Base-by-base conservation (phyloP, 2,888 invertebrate species). In the Cryptus viduatorius region DNA sequence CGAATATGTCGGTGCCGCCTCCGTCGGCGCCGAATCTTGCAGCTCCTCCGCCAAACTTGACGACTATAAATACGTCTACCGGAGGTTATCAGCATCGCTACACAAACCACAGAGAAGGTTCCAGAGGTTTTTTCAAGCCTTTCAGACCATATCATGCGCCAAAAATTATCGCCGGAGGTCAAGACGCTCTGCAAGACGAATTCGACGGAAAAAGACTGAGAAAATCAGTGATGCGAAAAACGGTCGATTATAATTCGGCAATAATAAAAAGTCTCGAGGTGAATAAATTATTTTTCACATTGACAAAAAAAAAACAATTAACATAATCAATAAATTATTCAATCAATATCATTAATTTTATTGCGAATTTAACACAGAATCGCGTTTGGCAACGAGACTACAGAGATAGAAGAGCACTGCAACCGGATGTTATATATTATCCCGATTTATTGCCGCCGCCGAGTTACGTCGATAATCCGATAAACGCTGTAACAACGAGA, bases 221-320 rank as follows among this genome's bases (percentile, higher is more conserved):
- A 91, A 99, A 99, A 95, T 98, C 98, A 89, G 98, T 99, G 87
- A 98, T 99, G 96, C 95, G 99, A 89, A 99, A 99, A 95, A 99
- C 99, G 46, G 98, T 99, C 77, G 99, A 99, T 95, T 99, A 99
- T 94, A 99, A 99, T 95, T 97, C 98, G 24, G 96, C 99, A 50
- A 97, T 99, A 91, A 97, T 99, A 85, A 97, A 97, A 94, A 97
- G 97, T 90, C 94, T 99, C 90, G 98, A 99, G 96, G 97, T 97
- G 94, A 94, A 92, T 91, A 76, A 3, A 14, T 0, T 7, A 37
- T 12, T 48, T 46, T 14, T 53, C 16, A 44, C 24, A 24, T 2
- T 3, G 24, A 44, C 61, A 42, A 7, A 37, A 80, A 67, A 56
- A 3, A 50, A 75, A 56, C 1, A 37, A 37, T 37, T 8, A 37